Percentiles rank a stretch among this genome's conserved stretches.
Evolutionary conservation across 2,888 invertebrate species (phyloP).

Genomic region (Cataglyphis rosenhaueri): DNA sequence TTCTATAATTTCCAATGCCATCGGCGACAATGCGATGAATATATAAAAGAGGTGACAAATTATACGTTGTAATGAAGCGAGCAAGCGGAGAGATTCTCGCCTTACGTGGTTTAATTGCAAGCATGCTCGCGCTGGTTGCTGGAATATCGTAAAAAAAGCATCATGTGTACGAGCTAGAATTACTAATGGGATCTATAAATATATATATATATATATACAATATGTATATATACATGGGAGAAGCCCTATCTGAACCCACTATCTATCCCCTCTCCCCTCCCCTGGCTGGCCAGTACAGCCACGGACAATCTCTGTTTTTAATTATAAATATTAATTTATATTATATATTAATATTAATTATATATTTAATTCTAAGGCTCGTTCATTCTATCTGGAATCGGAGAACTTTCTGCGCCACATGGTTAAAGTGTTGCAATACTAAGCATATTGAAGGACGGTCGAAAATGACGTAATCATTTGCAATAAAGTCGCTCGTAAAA

Average conservation of each 20-base stretch:
- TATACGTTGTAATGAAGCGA: slow-evolving; percentile 19
- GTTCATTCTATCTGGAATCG: slow-evolving; percentile 8
- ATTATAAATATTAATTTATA: background rate
- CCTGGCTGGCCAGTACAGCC: background rate
- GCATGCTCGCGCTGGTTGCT: slow-evolving; percentile 35
- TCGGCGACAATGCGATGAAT: background rate
- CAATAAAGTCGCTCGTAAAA: slow-evolving; percentile 21
- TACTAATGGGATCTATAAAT: slow-evolving; percentile 57
- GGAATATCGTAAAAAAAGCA: slow-evolving; percentile 54
- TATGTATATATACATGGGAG: background rate
- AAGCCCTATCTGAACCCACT: slow-evolving; percentile 57
- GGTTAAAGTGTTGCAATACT: slow-evolving; percentile 22
- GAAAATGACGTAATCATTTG: slow-evolving; percentile 38
- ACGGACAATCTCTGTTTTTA: slow-evolving; percentile 24
- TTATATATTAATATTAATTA: no score
- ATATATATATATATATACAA: slow-evolving; percentile 6
- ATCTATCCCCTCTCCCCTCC: slow-evolving; percentile 35
- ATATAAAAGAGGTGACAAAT: background rate
- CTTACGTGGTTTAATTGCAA: slow-evolving; percentile 57
- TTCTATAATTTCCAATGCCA: background rate
- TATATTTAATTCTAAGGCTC: background rate
- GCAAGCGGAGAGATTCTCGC: slow-evolving; percentile 3
- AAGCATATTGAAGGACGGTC: background rate
- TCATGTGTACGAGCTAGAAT: slow-evolving; percentile 57
- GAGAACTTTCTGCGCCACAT: slow-evolving; percentile 10